Percentiles rank a stretch among this genome's conserved stretches.
These are phyloP conservation scores for Trissolcus brochymenae DNA, from an alignment of 2,888 invertebrate species.

Conservation along the genomic window DNA sequence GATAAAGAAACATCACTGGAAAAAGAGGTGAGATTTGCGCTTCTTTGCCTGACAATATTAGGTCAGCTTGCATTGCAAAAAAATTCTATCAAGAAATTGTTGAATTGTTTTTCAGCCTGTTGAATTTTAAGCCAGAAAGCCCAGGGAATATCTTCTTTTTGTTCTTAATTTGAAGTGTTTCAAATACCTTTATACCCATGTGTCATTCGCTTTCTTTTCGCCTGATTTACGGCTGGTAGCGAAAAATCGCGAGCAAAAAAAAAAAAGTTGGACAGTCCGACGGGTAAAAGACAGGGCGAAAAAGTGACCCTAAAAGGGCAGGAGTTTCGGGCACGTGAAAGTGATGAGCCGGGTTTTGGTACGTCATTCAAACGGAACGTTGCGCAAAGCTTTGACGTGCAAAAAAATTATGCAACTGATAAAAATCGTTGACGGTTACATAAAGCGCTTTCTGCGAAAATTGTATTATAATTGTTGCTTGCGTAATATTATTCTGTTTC, in stretches of 20 bases:
- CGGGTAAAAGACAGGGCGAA: constrained; percentile 27
- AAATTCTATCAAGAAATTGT: too few relatives aligned
- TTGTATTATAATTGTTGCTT: constrained; percentile 39
- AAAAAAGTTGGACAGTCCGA: constrained; percentile 21
- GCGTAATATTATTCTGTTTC: constrained; percentile 18
- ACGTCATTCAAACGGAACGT: constrained; percentile 34
- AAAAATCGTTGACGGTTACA: constrained; percentile 34
- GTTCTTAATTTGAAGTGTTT: too few relatives aligned
- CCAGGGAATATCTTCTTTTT: too few relatives aligned
- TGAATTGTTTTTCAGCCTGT: too few relatives aligned
- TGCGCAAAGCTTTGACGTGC: constrained; percentile 30
- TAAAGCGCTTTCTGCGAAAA: constrained; percentile 34
- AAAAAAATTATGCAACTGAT: constrained; percentile 44
- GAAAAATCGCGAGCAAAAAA: constrained; percentile 13
- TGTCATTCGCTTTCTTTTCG: constrained; percentile 19
- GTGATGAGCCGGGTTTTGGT: constrained; percentile 25
- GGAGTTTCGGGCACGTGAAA: constrained; percentile 29
- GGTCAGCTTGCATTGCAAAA: too few relatives aligned
- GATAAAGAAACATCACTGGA: constrained; percentile 7
- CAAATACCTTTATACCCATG: too few relatives aligned
- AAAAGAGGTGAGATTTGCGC: too few relatives aligned
- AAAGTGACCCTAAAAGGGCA: constrained; percentile 11
- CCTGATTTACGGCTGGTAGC: constrained; percentile 22
- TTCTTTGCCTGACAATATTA: too few relatives aligned
- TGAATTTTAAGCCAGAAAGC: too few relatives aligned